Evolutionary conservation across 1,140 invertebrate species (phyloP), one percentile per base, ranked within the genome.

Genomic region (Platorchestia sp.): DNA sequence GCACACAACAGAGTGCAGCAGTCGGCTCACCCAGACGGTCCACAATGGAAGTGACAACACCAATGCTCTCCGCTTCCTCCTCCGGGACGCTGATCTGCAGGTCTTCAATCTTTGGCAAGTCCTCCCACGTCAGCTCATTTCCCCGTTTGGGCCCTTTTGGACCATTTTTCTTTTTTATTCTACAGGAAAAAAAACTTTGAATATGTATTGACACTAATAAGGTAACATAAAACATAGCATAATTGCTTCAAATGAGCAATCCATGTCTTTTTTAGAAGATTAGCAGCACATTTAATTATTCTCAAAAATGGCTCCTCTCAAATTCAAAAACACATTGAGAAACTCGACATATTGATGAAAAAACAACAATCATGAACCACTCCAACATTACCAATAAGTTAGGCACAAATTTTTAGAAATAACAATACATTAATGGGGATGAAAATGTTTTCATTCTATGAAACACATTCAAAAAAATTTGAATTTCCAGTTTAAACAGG

Each of bases 41-140:
- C 95, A 99, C 98, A 96, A 98, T 98, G 95, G 97, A 98, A 90
- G 97, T 97, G 96, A 99, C 97, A 87, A 97, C 97, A 91, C 99
- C 99, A 96, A 99, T 97, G 96, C 98, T 98, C 95, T 98, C 97
- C 96, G 98, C 98, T 95, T 98, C 97, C 96, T 98, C 98, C 97
- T 98, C 98, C 10, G 98, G 98, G 22, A 99, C 98, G 95, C 98
- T 98, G 95, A 99, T 99, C 96, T 98, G 97, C 86, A 99, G 97
- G 97, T 99, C 98, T 97, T 99, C 98, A 96, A 99, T 98, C 0
- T 98, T 98, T 1, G 98, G 98, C 89, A 99, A 97, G 96, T 99
- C 98, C 97, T 98, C 98, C 40, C 98, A 97, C 22, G 86, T 36
- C 41, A 97, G 95, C 95, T 97, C 97, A 93, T 45, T 44, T 16